These are phyloP conservation scores for Atrina japonica DNA, from an alignment of 2,888 invertebrate species.

Conservation along the genomic window DNA sequence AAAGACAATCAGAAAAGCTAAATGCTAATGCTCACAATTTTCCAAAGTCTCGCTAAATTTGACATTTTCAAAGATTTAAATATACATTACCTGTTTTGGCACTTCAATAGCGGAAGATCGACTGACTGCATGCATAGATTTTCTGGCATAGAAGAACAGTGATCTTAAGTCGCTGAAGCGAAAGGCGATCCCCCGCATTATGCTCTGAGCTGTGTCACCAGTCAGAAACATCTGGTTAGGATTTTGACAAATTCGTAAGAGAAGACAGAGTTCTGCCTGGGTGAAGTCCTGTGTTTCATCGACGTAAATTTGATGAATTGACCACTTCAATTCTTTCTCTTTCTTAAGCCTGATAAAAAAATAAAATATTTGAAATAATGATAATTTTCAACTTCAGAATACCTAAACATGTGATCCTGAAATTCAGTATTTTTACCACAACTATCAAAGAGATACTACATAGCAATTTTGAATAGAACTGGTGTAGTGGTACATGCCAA, in stretches of 20 bases:
- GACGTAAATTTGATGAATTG: slow-evolving; percentile 71
- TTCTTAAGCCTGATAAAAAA: slow-evolving; percentile 41
- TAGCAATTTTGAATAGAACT: too few species aligned
- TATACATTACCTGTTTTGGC: slow-evolving; percentile 59
- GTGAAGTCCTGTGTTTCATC: slow-evolving; percentile 78
- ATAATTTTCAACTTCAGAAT: too few species aligned
- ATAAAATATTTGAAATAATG: background rate
- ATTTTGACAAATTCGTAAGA: slow-evolving; percentile 68
- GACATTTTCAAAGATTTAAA: too few species aligned
- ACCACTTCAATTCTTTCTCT: slow-evolving; percentile 45
- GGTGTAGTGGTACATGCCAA: too few species aligned
- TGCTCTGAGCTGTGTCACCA: slow-evolving; percentile 76
- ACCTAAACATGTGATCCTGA: too few species aligned
- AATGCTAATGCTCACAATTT: too few species aligned
- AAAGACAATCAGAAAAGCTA: too few species aligned
- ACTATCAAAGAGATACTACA: too few species aligned
- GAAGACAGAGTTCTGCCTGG: slow-evolving; percentile 73
- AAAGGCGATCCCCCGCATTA: slow-evolving; percentile 77
- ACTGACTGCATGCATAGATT: slow-evolving; percentile 55
- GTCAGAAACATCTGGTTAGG: slow-evolving; percentile 76
- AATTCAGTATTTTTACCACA: too few species aligned
- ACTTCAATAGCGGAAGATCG: slow-evolving; percentile 56
- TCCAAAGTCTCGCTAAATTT: too few species aligned
- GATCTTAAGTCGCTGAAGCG: slow-evolving; percentile 72
- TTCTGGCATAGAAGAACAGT: slow-evolving; percentile 68